A percentile compares a stretch with the other conserved stretches of the same genome.
These are phyloP conservation scores for Eulithis testata DNA, from an alignment of 2,888 invertebrate species.

Conservation along the genomic window DNA sequence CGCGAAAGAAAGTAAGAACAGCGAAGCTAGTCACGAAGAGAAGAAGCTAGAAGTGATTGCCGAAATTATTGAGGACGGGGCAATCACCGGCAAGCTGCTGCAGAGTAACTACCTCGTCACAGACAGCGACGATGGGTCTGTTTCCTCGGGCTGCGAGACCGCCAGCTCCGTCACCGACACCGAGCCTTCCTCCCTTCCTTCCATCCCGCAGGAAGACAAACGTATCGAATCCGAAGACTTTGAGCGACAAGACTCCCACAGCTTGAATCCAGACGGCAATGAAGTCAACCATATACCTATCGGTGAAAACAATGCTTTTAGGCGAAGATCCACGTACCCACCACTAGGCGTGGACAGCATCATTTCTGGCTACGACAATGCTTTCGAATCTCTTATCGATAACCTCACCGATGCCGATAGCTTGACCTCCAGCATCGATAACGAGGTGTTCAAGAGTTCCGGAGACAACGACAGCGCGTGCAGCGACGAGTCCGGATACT, in stretches of 20 bases:
- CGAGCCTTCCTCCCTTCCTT: constrained; percentile 80
- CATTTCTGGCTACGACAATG: constrained; percentile 64
- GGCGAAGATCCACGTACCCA: constrained; percentile 77
- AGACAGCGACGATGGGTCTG: constrained; percentile 90
- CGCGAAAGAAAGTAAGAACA: constrained; percentile 62
- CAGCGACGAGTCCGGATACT: constrained; percentile 96
- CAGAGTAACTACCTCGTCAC: constrained; percentile 84
- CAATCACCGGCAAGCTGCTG: constrained; percentile 60
- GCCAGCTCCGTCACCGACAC: constrained; percentile 88
- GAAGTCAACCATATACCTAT: constrained; percentile 80
- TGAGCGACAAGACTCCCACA: constrained; percentile 51
- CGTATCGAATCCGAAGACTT: constrained; percentile 65
- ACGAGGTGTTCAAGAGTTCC: constrained; percentile 77
- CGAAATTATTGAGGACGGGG: constrained; percentile 63
- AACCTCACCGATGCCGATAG: constrained; percentile 73
- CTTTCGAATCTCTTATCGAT: constrained; percentile 75
- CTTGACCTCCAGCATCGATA: constrained; percentile 70
- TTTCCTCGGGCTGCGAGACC: constrained; percentile 92
- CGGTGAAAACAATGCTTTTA: constrained; percentile 76
- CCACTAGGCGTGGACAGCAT: constrained; percentile 64
- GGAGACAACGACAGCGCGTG: constrained; percentile 92
- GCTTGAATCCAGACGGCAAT: constrained; percentile 56
- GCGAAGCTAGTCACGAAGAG: constrained; percentile 67
- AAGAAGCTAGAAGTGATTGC: constrained; percentile 71
- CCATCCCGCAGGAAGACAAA: constrained; percentile 71